Conservation (phyloP, 2,113 vertebrate genomes). For the Myotis brandtii region DNA sequence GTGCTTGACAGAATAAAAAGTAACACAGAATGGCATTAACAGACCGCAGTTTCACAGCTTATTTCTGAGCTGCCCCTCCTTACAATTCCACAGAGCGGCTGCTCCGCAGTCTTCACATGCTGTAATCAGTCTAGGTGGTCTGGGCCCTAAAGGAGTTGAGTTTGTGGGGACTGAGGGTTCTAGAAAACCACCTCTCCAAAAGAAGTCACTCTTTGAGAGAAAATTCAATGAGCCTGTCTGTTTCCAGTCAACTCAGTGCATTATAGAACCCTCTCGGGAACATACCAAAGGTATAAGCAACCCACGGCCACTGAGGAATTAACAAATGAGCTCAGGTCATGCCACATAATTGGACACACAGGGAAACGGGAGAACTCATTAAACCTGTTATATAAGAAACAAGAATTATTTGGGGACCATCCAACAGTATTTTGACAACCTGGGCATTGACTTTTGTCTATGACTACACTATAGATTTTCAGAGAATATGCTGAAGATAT, state of each 20-base stretch:
- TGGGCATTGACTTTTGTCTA: not conserved
- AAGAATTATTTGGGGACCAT: not conserved
- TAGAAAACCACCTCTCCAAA: not conserved
- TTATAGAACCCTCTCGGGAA: constrained; percentile 52
- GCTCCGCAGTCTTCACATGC: fast-evolving
- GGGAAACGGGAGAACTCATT: constrained; percentile 48
- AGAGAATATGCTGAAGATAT: not conserved
- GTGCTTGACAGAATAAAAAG: not conserved
- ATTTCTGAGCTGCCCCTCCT: not conserved
- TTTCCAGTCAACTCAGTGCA: not conserved
- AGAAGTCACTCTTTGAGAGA: not conserved
- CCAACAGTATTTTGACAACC: not conserved
- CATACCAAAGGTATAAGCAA: not conserved
- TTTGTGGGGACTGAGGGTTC: not conserved
- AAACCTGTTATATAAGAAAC: not conserved
- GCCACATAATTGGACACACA: constrained; percentile 43
- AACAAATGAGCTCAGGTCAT: constrained; percentile 42
- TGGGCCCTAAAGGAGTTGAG: not conserved
- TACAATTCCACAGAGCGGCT: not conserved
- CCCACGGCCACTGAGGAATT: not conserved
- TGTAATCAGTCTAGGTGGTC: not conserved
- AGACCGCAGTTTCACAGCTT: not conserved
- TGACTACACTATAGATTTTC: not conserved
- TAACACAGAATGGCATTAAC: not conserved
- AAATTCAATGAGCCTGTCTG: constrained; percentile 16